Evolutionary conservation across 2,113 vertebrate species (phyloP).

Genomic region (Actenoides hombroni): DNA sequence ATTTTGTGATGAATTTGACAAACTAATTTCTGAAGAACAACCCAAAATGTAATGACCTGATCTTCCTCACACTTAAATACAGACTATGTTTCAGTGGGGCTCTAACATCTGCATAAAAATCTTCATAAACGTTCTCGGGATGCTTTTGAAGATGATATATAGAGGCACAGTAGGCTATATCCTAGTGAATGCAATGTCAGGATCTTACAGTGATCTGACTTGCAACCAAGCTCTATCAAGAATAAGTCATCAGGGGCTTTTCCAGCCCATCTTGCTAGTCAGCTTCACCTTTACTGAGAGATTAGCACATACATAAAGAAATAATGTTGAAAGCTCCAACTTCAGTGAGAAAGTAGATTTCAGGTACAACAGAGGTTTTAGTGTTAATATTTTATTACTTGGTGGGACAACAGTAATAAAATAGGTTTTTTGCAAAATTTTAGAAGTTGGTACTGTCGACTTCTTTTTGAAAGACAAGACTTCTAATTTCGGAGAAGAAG

Average conservation of each 20-base stretch:
- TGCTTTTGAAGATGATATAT: background rate
- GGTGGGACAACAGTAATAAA: background rate
- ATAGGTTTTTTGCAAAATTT: background rate
- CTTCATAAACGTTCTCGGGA: background rate
- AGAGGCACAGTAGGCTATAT: background rate
- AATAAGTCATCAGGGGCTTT: background rate
- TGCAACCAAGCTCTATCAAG: rapidly evolving
- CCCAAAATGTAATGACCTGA: background rate
- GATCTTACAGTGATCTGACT: background rate
- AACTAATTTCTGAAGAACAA: background rate
- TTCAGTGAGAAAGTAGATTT: background rate
- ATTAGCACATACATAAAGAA: background rate
- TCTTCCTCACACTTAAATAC: background rate
- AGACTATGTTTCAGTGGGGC: background rate
- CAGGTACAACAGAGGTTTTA: background rate
- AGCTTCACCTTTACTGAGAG: background rate
- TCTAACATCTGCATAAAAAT: background rate
- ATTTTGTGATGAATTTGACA: background rate
- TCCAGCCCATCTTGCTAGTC: background rate
- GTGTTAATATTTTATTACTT: background rate
- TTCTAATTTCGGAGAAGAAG: background rate
- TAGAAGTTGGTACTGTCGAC: background rate
- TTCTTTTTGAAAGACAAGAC: background rate
- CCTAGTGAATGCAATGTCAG: background rate
- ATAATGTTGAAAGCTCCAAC: background rate